Evolutionary conservation across 2,113 vertebrate species (phyloP), one percentile per base, ranked within the genome.

Genomic region (Carlito syrichta): DNA sequence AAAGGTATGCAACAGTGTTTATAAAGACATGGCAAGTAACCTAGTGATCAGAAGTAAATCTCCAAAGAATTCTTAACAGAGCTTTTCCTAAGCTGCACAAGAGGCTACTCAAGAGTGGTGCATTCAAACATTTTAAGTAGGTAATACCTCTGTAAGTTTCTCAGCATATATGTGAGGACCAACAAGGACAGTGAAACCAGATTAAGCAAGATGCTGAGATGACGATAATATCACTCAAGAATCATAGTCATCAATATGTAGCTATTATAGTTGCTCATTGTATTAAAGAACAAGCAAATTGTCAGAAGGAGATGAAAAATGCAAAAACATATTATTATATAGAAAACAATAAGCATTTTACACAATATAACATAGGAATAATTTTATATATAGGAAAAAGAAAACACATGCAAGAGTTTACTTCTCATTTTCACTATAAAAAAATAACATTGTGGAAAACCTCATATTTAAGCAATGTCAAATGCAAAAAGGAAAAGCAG

Each of bases 1-100:
- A 6, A 73, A 14, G n/a, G 0, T 19, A 3, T 20, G 3, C 11
- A 30, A 3, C 25, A 12, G 3, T 13, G 25, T 35, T 54, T 32
- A 5, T 35, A 27, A 60, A 71, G 14, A 12, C 56, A 20, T 16
- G 14, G 38, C 27, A 16, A n/a, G 35, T 43, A 14, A 60, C 30
- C 32, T 38, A 30, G 43, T 13, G 9, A 23, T 58, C 35, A 50
- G 40, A 52, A 82, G 38, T 16, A 48, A 43, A 25, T 58, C 30
- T 40, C 62, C 20, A 68, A 30, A 52, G n/a, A 30, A 60, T 19
- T 19, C 48, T 10, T 25, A 43, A 13, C 3, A 6, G 9, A 20
- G 38, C 52, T 62, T n/a, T n/a, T n/a, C n/a, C n/a, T 45, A n/a
- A 38, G 45, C 4, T 62, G 6, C 16, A 35, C 23, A 6, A 43